phyloP scores from a whole-genome alignment of 2,888 invertebrate species.

The Cetonia aurata region DNA sequence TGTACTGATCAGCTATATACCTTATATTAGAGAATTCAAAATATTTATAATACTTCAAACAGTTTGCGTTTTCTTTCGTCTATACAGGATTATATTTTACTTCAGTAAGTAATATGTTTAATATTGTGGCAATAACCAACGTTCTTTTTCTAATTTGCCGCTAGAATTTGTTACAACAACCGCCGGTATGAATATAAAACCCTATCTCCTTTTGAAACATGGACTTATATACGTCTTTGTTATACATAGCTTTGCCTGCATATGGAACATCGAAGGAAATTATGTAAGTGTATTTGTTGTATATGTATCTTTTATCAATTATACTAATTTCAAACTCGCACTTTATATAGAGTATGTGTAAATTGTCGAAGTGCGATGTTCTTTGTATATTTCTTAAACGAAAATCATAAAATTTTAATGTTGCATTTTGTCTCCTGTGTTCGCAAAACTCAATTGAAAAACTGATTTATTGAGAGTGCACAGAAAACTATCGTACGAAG shows the following conservation, averaged over 20 bases:
- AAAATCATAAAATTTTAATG: too few species aligned
- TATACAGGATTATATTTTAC: constrained; percentile 33
- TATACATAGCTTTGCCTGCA: constrained; percentile 37
- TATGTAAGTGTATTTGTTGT: constrained; percentile 17
- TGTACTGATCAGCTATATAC: neutral
- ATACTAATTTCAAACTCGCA: too few species aligned
- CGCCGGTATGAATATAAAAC: constrained; percentile 37
- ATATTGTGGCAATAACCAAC: neutral
- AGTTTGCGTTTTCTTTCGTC: constrained; percentile 10
- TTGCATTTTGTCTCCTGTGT: too few species aligned
- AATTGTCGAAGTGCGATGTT: too few species aligned
- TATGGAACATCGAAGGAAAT: constrained; percentile 34
- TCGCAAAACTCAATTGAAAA: too few species aligned
- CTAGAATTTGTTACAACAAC: constrained; percentile 21
- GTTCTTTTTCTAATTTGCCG: too few species aligned
- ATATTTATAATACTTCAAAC: neutral
- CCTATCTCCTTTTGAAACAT: constrained; percentile 32
- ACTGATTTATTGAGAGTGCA: too few species aligned
- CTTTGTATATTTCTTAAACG: too few species aligned
- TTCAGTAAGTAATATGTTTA: constrained; percentile 29
- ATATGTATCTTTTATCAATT: too few species aligned
- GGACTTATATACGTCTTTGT: constrained; percentile 35
- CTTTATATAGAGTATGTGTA: too few species aligned
- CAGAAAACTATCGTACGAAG: too few species aligned
- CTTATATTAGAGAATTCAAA: neutral